Percentiles rank a stretch among this genome's conserved stretches.
Conservation (phyloP, 2,888 invertebrate species). For the Heteromurus nitidus region DNA sequence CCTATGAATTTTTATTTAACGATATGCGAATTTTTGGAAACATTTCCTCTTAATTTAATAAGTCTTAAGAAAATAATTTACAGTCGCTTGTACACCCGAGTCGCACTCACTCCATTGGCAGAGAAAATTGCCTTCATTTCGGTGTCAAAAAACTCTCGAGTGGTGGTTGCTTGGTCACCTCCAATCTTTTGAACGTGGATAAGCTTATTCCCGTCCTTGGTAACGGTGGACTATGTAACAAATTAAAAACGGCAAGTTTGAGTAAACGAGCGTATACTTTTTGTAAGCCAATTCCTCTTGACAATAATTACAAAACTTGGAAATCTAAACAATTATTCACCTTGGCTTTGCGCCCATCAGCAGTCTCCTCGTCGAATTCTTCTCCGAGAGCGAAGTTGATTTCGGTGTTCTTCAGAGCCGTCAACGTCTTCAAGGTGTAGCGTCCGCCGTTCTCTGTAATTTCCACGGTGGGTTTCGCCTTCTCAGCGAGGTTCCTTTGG, state of each 20-base stretch:
- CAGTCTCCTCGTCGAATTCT: constrained; percentile 69
- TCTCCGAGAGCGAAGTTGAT: constrained; percentile 66
- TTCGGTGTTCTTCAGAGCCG: constrained; percentile 69
- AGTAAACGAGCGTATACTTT: neutral
- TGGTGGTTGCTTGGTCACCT: constrained; percentile 68
- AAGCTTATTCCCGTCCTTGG: constrained; percentile 76
- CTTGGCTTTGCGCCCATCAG: constrained; percentile 66
- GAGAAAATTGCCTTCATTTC: constrained; percentile 66
- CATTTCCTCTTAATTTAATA: neutral
- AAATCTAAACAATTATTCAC: constrained; percentile 16
- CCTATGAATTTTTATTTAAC: too few relatives aligned
- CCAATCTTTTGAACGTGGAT: constrained; percentile 75
- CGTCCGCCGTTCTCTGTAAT: constrained; percentile 62
- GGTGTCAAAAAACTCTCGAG: constrained; percentile 57
- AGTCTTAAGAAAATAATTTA: constrained; percentile 18
- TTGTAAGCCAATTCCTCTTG: too few relatives aligned
- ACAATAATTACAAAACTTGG: neutral
- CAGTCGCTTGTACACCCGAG: constrained; percentile 62
- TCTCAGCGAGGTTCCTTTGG: constrained; percentile 65
- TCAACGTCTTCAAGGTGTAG: constrained; percentile 67
- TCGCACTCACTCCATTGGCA: constrained; percentile 63
- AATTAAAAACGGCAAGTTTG: neutral
- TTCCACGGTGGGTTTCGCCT: constrained; percentile 69
- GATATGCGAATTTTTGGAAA: too few relatives aligned
- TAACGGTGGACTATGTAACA: constrained; percentile 73